These are phyloP conservation scores for Magallana ariakensis DNA, from an alignment of 1,140 invertebrate species.

Conservation along the genomic window DNA sequence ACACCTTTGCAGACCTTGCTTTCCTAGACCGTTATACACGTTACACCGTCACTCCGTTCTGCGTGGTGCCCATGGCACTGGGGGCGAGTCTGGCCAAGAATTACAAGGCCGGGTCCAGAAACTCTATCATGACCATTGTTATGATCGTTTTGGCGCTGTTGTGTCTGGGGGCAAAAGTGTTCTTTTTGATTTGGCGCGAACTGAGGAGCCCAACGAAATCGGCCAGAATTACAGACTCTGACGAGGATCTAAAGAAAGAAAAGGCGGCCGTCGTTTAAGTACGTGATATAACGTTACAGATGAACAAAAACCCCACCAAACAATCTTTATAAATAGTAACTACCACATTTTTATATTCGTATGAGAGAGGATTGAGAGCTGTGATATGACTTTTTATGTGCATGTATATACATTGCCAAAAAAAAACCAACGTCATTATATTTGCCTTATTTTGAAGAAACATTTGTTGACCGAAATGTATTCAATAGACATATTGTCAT, in stretches of 20 bases:
- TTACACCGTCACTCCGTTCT: slow-evolving; percentile 73
- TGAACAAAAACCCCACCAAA: too few relatives aligned
- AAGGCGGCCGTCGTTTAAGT: not conserved
- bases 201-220: slow-evolving; percentile 48
- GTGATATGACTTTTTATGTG: too few relatives aligned
- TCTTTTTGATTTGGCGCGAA: slow-evolving; percentile 64
- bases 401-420: too few relatives aligned
- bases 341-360: too few relatives aligned
- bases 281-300: too few relatives aligned
- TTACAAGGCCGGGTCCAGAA: slow-evolving; percentile 59
- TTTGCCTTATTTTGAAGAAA: too few relatives aligned
- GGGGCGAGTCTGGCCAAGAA: slow-evolving; percentile 70
- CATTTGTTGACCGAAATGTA: too few relatives aligned
- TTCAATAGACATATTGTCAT: too few relatives aligned
- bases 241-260: slow-evolving; percentile 50
- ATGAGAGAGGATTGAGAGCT: too few relatives aligned
- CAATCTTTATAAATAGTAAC: too few relatives aligned
- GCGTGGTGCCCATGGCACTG: slow-evolving; percentile 71
- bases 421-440: too few relatives aligned
- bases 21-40: slow-evolving; percentile 69
- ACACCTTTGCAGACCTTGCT: slow-evolving; percentile 67
- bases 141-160: slow-evolving; percentile 60
- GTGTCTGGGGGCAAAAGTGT: slow-evolving; percentile 53
- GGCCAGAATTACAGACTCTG: slow-evolving; percentile 24
- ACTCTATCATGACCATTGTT: slow-evolving; percentile 69